Percentiles rank a stretch among this genome's conserved stretches.
These are phyloP conservation scores for Cephus nigrinus DNA, from an alignment of 2,888 invertebrate genomes.

Conservation along the genomic window DNA sequence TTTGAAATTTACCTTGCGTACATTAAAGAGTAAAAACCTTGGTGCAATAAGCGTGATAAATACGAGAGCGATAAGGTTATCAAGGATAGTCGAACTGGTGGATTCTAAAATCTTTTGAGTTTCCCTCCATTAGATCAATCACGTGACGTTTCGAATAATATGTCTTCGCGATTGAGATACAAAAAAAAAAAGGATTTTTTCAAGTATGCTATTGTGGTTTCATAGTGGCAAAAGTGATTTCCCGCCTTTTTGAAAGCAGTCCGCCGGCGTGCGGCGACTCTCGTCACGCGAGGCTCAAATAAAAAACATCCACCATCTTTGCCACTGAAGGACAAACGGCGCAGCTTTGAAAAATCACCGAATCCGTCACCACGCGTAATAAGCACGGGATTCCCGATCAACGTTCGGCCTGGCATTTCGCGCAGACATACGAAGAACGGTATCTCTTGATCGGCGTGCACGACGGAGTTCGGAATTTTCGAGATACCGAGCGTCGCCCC, in stretches of 20 bases:
- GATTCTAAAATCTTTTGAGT: slow-evolving; percentile 16
- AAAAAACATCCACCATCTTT: slow-evolving; percentile 59
- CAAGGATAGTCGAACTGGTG: slow-evolving; percentile 43
- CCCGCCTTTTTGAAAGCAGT: slow-evolving; percentile 52
- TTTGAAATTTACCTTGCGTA: neutral
- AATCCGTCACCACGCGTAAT: slow-evolving; percentile 28
- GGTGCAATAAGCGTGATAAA: neutral
- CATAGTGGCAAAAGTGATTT: slow-evolving; percentile 32
- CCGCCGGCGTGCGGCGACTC: slow-evolving; percentile 39
- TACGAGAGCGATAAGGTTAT: slow-evolving; percentile 47
- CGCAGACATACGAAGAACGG: neutral
- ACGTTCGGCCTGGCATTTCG: slow-evolving; percentile 10
- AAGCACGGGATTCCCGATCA: slow-evolving; percentile 15
- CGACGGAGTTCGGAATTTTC: slow-evolving; percentile 37
- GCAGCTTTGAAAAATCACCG: slow-evolving; percentile 51
- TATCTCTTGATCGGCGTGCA: slow-evolving; percentile 20
- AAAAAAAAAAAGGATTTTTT: neutral
- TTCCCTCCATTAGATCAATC: slow-evolving; percentile 31
- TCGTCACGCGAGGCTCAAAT: slow-evolving; percentile 36
- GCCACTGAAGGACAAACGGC: slow-evolving; percentile 60
- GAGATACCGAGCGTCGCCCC: slow-evolving; percentile 46
- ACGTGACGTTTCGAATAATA: slow-evolving; percentile 1
- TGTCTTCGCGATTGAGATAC: neutral
- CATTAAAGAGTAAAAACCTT: neutral
- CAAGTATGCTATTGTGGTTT: neutral